These are phyloP conservation scores for Amphiprion percula DNA, from an alignment of 2,113 vertebrate genomes.

Conservation along the genomic window DNA sequence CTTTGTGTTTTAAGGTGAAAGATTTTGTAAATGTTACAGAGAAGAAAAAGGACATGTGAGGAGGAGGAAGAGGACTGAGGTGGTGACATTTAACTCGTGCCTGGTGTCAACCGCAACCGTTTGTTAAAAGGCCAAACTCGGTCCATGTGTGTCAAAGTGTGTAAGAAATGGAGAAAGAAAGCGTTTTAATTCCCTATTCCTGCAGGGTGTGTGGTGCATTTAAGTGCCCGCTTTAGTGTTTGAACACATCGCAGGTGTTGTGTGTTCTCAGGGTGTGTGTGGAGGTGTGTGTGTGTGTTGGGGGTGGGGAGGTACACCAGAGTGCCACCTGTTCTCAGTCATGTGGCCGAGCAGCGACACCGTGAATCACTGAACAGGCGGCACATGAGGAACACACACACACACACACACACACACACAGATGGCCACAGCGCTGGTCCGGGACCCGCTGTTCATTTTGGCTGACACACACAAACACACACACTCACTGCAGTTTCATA, in stretches of 20 bases:
- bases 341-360: constrained; percentile 61
- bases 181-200: background rate
- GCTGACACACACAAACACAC: constrained; percentile 37
- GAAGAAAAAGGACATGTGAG: background rate
- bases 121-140: constrained; percentile 9
- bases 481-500: constrained; percentile 42
- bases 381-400: constrained; percentile 60
- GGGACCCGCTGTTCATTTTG: constrained; percentile 59
- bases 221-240: constrained; percentile 23
- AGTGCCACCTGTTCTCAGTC: constrained; percentile 78
- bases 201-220: constrained; percentile 7
- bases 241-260: constrained; percentile 36
- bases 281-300: constrained; percentile 25
- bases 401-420: constrained; percentile 67
- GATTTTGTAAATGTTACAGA: too few relatives aligned
- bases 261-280: constrained; percentile 37
- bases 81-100: constrained; percentile 24
- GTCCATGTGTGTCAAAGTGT: background rate
- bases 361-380: constrained; percentile 71
- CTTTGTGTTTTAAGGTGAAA: too few relatives aligned
- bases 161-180: background rate
- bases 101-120: constrained; percentile 9
- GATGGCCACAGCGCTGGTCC: constrained; percentile 68
- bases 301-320: constrained; percentile 43
- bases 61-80: constrained; percentile 12